Evolutionary conservation across 1,140 invertebrate genomes (phyloP), one percentile per base, ranked within the genome.

Genomic region (Trachymyrmex cornetzi): DNA sequence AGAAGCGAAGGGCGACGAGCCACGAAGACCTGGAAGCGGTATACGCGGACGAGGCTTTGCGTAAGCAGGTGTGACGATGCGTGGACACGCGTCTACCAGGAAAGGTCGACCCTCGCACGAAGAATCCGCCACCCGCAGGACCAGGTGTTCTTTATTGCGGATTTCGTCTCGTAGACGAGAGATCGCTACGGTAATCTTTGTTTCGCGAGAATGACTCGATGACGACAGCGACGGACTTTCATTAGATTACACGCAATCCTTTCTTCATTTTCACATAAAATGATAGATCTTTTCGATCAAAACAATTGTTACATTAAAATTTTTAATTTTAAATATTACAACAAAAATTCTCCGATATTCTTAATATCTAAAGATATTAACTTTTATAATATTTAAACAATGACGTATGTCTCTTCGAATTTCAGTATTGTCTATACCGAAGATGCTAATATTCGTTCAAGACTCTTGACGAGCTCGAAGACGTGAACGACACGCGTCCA

Each of bases 21-120:
- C n/a, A 22, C 69, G 84, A 55, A 74, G 88, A 86, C 79, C 48
- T 57, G 77, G 82, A 86, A 88, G 91, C 89, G 91, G 90, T 89
- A 90, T 90, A 91, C 89, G 91, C 86, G 89, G 74, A 89, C 88
- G 88, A 86, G 93, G 87, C 90, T 93, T 94, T 92, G 77, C 93
- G 91, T 94, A 95, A 95, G 94, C 94, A 95, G 94, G 95, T 95
- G 94, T 95, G 94, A 95, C 94, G 94, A 95, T 95, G 95, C 94
- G 91, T 88, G 92, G 93, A 95, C 95, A 95, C 94, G 94, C 94
- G 93, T 94, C 92, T 94, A 94, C 94, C 92, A 92, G 93, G 94
- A 94, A 95, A 92, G 89, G 69, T 84, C 82, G 67, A 77, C 80
- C 80, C 88, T 90, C 85, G 79, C 85, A 86, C 89, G 87, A 75